Evolutionary conservation across 2,888 invertebrate species (phyloP), one percentile per base, ranked within the genome.

Genomic region (Blera fallax): DNA sequence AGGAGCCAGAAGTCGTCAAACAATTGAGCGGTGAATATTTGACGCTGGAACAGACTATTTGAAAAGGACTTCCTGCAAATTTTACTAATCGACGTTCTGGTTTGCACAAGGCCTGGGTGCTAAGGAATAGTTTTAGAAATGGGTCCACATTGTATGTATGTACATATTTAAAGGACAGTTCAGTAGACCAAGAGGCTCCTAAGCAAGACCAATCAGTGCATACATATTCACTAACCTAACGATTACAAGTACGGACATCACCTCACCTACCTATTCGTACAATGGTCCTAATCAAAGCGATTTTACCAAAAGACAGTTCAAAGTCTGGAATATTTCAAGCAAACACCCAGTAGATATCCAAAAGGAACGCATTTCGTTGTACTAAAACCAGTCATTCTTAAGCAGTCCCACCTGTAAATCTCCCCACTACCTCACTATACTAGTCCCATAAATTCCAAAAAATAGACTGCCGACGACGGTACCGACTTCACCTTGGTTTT

Each of bases 401-500:
- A 27, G 21, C 21, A 24, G 10, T 45, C 18, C 8, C 14, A 32
- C 34, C 21, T 52, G 37, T 37, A 27, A 52, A 14, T 52, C 50
- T 27, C 3, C 16, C 21, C 7, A 34, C 32, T 14, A 18, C 18
- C 18, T 34, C 16, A 50, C 40, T 18, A 6, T 14, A 29, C 32
- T 45, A 21, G 48, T 18, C 27, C 16, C 27, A 18, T 69, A 54
- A 54, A 40, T 52, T 67, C 1, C 37, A 54, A 69, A 69, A 69
- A 43, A 54, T 54, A 29, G 67, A 43, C 67, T 54, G n/a, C 67
- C 54, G 8, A 54, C 54, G 8, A 54, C 18, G 40, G 14, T 21
- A 34, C 32, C 10, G 37, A 21, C 64, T 29, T 37, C 48, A 6
- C 14, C 21, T 52, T 40, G 40, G 40, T 24, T 4, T 18, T n/a